phyloP scores from a whole-genome alignment of 2,113 vertebrate genomes.

The Xenopus borealis region DNA sequence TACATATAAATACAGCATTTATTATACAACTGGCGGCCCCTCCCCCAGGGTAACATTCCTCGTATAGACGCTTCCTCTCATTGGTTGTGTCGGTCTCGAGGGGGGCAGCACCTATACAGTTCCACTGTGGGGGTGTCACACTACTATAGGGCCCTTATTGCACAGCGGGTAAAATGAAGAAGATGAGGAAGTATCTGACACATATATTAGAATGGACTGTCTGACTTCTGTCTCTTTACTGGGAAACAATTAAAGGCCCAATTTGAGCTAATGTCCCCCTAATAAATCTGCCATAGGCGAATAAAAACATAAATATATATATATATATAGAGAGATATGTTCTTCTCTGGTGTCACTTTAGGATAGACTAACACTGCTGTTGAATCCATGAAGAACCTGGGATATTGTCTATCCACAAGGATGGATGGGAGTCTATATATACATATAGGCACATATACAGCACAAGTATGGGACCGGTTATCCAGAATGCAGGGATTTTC shows the following conservation, averaged over 20 bases:
- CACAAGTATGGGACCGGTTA: no score
- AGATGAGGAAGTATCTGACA: slow-evolving; percentile 2
- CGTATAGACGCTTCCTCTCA: slow-evolving; percentile 10
- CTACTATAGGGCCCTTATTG: slow-evolving; percentile 1
- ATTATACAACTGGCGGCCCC: slow-evolving; percentile 39
- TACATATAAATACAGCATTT: slow-evolving; percentile 45
- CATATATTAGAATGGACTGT: not conserved
- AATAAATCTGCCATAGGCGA: not conserved
- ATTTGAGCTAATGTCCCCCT: slow-evolving; percentile 7
- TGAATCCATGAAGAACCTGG: not conserved
- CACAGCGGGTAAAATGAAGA: not conserved
- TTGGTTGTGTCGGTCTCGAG: not conserved
- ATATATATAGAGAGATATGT: no score
- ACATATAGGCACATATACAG: not conserved
- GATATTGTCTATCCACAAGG: not conserved
- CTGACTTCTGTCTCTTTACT: not conserved
- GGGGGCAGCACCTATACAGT: slow-evolving; percentile 5
- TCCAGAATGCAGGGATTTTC: no score
- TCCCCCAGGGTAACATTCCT: slow-evolving; percentile 12
- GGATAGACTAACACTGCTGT: not conserved
- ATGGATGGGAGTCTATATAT: not conserved
- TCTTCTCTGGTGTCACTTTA: not conserved
- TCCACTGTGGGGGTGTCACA: no score
- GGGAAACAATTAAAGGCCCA: not conserved
- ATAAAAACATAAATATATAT: slow-evolving; percentile 17